Evolutionary conservation across 2,888 invertebrate species (phyloP), one percentile per base, ranked within the genome.

Genomic region (Meteorus cinctellus): DNA sequence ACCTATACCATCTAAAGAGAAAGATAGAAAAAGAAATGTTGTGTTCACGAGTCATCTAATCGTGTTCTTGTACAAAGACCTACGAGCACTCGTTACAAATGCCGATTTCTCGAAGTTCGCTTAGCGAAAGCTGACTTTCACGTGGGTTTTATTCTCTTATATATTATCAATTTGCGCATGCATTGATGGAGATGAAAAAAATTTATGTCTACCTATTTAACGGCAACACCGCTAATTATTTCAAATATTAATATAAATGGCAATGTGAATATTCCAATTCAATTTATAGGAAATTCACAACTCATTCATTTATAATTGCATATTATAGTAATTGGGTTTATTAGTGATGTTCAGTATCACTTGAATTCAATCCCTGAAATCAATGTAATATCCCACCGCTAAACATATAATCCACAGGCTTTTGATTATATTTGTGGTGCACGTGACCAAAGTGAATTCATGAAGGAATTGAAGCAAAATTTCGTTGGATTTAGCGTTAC

Each of bases 61-160:
- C 31, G 48, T 27, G 29, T 72, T 63, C 31, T 63, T 72, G 16
- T 45, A 29, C n/a, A 31, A 19, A 59, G 31, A 29, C 14, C 8
- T 63, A 31, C 8, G 45, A 72, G 72, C 48, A 62, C 72, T 72
- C 67, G 76, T 76, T 76, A 76, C 72, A 27, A 60, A 68, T 24
- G 48, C 71, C 45, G 59, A 76, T 76, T 72, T 72, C 72, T 73
- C 68, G 68, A 63, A 45, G 31, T 62, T 55, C 10, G 19, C 36
- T 24, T 62, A 63, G 75, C 76, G 76, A 76, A 76, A 76, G 76
- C 76, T 10, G 41, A 76, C 76, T 76, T 76, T 76, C 76, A 67
- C 76, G 59, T 69, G 24, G 34, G 19, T 48, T 71, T 76, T 68
- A 72, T 68, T 69, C 69, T 69, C 34, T 69, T 31, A 8, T 5